These are phyloP conservation scores for Cyclargus thomasi DNA, from an alignment of 1,140 invertebrate species.

Conservation along the genomic window DNA sequence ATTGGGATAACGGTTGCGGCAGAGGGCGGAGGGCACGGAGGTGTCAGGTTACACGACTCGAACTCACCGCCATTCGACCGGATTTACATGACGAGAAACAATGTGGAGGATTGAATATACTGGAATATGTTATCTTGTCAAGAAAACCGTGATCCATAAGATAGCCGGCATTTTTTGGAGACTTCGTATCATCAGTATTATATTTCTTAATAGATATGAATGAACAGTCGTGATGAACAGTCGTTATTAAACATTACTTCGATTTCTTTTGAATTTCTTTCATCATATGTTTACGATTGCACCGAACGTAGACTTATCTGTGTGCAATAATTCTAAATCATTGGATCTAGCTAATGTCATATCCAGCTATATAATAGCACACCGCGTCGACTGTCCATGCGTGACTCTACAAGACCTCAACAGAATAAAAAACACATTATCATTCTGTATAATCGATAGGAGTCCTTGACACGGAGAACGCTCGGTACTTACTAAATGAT, in stretches of 20 bases:
- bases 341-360: background rate
- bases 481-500: background rate
- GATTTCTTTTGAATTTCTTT: no score
- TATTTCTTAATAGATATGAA: no score
- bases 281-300: background rate
- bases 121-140: background rate
- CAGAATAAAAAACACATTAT: constrained; percentile 1
- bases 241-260: no score
- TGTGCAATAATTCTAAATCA: background rate
- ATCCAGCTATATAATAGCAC: background rate
- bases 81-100: background rate
- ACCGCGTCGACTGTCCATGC: background rate
- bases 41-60: constrained; percentile 22
- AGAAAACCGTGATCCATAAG: background rate
- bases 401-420: background rate
- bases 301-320: background rate
- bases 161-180: background rate
- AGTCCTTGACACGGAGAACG: background rate
- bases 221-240: no score
- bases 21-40: constrained; percentile 27
- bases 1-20: background rate
- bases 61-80: background rate
- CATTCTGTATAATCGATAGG: constrained; percentile 1
- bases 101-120: background rate
- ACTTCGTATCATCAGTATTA: background rate